Base-by-base conservation (phyloP, 2,113 vertebrate genomes). In the Cygnus buccinator region DNA sequence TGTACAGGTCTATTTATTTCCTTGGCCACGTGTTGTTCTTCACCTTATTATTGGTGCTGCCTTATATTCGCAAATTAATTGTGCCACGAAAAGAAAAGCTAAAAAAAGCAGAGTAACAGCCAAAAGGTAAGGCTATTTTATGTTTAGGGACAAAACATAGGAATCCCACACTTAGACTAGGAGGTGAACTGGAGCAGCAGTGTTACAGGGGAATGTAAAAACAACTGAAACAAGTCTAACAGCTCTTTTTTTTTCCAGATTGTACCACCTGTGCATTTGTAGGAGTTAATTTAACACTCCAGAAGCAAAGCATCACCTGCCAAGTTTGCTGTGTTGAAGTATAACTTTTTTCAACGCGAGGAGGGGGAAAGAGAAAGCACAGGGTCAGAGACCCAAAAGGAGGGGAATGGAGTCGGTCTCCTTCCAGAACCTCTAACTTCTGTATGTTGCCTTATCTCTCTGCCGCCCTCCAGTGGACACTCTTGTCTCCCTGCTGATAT, bases 1-100 rank as follows among this genome's bases (percentile, higher is more conserved):
- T 99, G 87, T 99, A 99, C 96, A 98, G 76, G 29, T 99, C 99
- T 28, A 3, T 99, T 84, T 99, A 99, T 97, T 99, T 99, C 96
- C 93, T 98, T 0, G 99, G 99, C 89, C 99, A 99, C 2, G n/a
- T 99, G 71, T 98, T 99, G 94, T 99, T 99, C 98, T 87, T 99
- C 76, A 94, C 95, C 75, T 96, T 98, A 88, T 98, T 98, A 79
- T 81, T 99, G 87, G 96, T 94, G 94, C 58, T 99, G 96, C 99
- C 99, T 97, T 98, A 98, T 89, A 72, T 99, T 74, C 98, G 98
- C 86, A 99, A 98, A 98, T 97, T 83, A 80, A 86, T 99, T 94
- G 99, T 99, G 98, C 99, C 99, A 97, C 98, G 86, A 84, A 99
- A 98, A 97, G 98, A 98, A 63, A 98, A 98, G 90, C 95, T 98